phyloP scores from a whole-genome alignment of 2,113 vertebrate genomes.

The Indri indri region DNA sequence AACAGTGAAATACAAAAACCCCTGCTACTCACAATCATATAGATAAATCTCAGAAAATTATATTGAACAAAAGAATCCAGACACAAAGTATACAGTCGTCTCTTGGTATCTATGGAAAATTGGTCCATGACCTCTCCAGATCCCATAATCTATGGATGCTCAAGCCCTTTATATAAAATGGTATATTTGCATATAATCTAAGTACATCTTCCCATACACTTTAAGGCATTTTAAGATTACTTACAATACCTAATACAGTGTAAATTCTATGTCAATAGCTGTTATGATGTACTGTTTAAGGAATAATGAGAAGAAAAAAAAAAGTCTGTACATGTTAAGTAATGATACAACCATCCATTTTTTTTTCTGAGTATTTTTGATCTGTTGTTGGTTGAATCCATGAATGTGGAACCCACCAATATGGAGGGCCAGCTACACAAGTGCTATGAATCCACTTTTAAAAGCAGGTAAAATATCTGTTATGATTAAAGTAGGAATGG shows the following conservation, averaged over 20 bases:
- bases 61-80: not conserved
- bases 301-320: not conserved
- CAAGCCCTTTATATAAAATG: not conserved
- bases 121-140: not conserved
- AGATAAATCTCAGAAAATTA: not conserved
- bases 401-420: not conserved
- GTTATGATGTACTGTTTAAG: not conserved
- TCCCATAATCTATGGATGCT: not conserved
- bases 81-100: not conserved
- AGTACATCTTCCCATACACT: not conserved
- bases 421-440: not conserved
- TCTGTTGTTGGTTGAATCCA: not conserved
- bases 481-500: not conserved
- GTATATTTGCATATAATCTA: not conserved
- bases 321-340: not conserved
- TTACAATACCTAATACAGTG: not conserved
- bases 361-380: not conserved
- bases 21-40: not conserved
- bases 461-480: not conserved
- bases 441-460: not conserved
- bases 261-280: not conserved
- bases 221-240: not conserved
- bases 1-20: not conserved
- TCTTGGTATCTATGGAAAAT: not conserved
- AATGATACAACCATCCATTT: not conserved